phyloP scores from a whole-genome alignment of 2,888 invertebrate genomes.

The Nezara viridula region DNA sequence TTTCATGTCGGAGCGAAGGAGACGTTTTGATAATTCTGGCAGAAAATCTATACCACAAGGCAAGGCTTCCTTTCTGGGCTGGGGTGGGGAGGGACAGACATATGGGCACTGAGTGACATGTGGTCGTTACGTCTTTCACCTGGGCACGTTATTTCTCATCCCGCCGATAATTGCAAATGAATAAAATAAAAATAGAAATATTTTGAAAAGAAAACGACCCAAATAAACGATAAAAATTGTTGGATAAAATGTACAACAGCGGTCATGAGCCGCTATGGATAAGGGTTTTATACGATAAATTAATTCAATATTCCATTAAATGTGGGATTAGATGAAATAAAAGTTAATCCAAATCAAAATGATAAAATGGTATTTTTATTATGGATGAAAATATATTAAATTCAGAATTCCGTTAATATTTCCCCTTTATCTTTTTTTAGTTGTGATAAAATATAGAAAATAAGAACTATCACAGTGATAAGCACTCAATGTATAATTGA shows the following conservation, averaged over 20 bases:
- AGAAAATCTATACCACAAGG: conserved; percentile 50
- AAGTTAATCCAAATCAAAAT: background rate
- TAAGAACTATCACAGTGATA: background rate
- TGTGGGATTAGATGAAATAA: background rate
- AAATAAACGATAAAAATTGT: background rate
- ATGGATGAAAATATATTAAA: too few relatives aligned
- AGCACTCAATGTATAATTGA: background rate
- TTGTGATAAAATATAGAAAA: background rate
- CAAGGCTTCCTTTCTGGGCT: conserved; percentile 3
- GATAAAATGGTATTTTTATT: too few relatives aligned
- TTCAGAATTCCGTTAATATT: background rate
- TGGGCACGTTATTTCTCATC: conserved; percentile 45
- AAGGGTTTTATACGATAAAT: background rate
- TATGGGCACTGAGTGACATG: conserved; percentile 50
- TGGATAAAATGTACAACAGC: background rate
- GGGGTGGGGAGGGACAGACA: conserved; percentile 35
- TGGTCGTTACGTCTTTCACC: conserved; percentile 47
- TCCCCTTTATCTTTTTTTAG: background rate
- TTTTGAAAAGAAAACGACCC: background rate
- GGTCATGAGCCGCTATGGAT: background rate
- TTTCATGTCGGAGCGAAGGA: background rate
- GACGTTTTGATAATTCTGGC: conserved; percentile 36
- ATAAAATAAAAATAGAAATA: background rate
- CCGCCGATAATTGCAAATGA: background rate
- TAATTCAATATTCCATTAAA: background rate